A percentile compares a stretch with the other conserved stretches of the same genome.
These are phyloP conservation scores for Cataglyphis livida DNA, from an alignment of 2,888 invertebrate species.

Conservation along the genomic window DNA sequence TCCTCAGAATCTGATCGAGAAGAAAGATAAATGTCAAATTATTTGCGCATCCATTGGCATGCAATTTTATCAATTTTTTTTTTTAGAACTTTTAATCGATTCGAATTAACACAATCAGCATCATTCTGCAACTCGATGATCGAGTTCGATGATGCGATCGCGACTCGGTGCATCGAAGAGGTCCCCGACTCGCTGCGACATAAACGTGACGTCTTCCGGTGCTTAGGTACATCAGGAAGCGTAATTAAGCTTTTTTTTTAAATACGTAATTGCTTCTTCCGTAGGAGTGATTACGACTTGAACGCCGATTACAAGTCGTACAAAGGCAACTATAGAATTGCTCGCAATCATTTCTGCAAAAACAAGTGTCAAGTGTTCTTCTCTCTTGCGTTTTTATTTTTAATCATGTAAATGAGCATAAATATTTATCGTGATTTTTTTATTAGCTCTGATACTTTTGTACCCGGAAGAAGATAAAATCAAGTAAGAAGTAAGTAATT, in stretches of 20 bases:
- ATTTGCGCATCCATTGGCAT: neutral
- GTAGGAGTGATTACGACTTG: constrained; percentile 61
- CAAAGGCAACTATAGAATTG: constrained; percentile 62
- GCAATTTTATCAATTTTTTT: neutral
- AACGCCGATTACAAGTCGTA: constrained; percentile 38
- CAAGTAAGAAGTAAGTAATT: neutral
- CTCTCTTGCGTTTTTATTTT: neutral
- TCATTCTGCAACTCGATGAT: neutral
- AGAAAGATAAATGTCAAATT: neutral
- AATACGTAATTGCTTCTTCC: constrained; percentile 73
- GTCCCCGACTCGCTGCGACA: constrained; percentile 5
- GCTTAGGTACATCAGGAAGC: constrained; percentile 65
- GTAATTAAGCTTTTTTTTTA: constrained; percentile 70
- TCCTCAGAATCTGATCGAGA: neutral
- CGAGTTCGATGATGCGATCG: neutral
- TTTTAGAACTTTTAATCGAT: neutral
- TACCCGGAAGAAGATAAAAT: no score
- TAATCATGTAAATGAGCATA: neutral
- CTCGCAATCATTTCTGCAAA: constrained; percentile 54
- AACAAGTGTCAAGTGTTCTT: constrained; percentile 58
- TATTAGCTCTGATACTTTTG: neutral
- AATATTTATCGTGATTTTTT: neutral
- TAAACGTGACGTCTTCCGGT: constrained; percentile 38
- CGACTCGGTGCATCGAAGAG: neutral
- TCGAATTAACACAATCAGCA: constrained; percentile 21